Base-by-base conservation (phyloP, 2,113 vertebrate species). In the Ochotona curzoniae region DNA sequence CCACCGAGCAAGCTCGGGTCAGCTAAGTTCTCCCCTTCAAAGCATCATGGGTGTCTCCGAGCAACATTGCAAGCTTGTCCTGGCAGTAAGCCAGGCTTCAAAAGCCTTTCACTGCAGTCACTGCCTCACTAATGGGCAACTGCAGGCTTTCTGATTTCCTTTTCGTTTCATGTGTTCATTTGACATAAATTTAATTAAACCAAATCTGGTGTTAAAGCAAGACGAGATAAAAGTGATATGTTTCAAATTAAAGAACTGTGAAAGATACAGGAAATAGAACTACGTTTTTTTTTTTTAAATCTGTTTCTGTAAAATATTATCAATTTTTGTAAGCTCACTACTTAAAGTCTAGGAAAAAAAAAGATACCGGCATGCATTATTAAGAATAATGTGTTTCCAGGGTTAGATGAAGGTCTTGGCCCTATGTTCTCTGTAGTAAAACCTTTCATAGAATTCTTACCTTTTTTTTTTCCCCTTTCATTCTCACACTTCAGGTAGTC, bases 101-200 rank as follows among this genome's bases (percentile, higher is more conserved):
- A 98, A 98, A 98, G 98, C 98, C 97, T 98, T 98, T 98, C 98
- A 98, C 96, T 97, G 96, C 97, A 98, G 98, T 98, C 98, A 98
- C 97, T 98, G 98, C 98, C 97, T 98, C 98, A 98, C 98, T 98
- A 98, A 98, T 98, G 98, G 98, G 98, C 98, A 98, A 98, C 98
- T 98, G 98, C 97, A 98, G 98, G 97, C 98, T 98, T 98, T 98
- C 98, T 98, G 98, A 98, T 98, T 98, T 98, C 98, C 94, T 92
- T 96, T 97, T 98, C 97, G 79, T 98, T 98, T 98, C 98, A 98
- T 98, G 98, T 98, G 97, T 98, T 98, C 98, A 98, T 98, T 98
- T 98, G 98, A 98, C 98, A 98, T 98, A 98, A 98, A 98, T 98
- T 98, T 98, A 98, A 98, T 98, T 98, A 98, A 98, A 98, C 96